These are phyloP conservation scores for Pristionchus fissidentatus DNA, from an alignment of 2,888 invertebrate genomes.

Conservation along the genomic window DNA sequence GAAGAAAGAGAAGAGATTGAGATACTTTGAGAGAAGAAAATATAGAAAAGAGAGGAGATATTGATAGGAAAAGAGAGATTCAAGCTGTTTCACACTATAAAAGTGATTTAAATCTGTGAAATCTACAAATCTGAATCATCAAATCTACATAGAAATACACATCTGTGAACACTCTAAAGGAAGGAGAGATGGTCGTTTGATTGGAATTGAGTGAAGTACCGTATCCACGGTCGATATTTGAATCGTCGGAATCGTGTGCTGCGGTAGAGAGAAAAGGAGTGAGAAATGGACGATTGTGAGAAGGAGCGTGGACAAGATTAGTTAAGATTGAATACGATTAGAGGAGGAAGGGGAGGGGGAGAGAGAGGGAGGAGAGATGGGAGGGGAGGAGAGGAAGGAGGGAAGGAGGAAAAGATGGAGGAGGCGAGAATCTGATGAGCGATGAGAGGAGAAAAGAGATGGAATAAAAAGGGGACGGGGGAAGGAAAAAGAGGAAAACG, in stretches of 20 bases:
- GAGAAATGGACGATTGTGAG: neutral
- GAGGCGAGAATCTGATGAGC: too few species aligned
- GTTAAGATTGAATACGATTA: conserved; percentile 24
- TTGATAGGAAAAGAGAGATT: neutral
- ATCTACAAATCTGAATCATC: too few species aligned
- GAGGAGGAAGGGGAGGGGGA: neutral
- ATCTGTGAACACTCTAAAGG: too few species aligned
- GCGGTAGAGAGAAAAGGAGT: neutral
- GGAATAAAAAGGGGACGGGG: too few species aligned
- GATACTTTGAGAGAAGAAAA: neutral
- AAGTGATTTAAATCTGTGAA: too few species aligned
- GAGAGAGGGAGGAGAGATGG: conserved; percentile 8
- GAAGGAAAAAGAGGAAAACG: neutral
- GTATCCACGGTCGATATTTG: neutral
- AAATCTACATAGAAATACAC: too few species aligned
- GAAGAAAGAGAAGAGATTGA: neutral
- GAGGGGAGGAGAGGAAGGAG: neutral
- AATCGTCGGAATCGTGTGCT: neutral
- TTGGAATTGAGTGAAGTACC: too few species aligned
- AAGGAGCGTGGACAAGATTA: conserved; percentile 13
- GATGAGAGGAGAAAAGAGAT: too few species aligned
- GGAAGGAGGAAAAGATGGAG: neutral
- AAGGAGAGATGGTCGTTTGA: too few species aligned
- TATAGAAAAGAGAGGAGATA: neutral
- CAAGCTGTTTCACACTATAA: too few species aligned